These are phyloP conservation scores for Heliothis peltigera DNA, from an alignment of 2,888 invertebrate genomes.

Conservation along the genomic window DNA sequence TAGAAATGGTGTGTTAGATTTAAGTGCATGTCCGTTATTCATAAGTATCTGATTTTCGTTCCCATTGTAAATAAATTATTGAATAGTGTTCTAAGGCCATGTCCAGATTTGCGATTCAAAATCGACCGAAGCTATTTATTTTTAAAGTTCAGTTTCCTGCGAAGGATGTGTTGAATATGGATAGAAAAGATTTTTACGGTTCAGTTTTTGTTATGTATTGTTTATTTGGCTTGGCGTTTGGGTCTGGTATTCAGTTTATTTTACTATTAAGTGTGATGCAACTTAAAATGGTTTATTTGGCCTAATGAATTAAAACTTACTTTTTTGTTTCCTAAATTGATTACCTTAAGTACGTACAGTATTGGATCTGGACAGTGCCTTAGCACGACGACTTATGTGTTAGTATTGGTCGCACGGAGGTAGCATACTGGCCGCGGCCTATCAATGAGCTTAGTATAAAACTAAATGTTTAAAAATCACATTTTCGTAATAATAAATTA, in stretches of 20 bases:
- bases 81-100: slow-evolving; percentile 51
- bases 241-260: slow-evolving; percentile 32
- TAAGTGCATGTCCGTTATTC: slow-evolving; percentile 76
- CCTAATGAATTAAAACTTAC: slow-evolving; percentile 7
- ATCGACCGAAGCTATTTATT: slow-evolving; percentile 43
- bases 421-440: slow-evolving; percentile 50
- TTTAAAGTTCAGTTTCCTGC: slow-evolving; percentile 28
- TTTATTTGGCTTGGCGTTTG: slow-evolving; percentile 41
- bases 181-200: slow-evolving; percentile 45
- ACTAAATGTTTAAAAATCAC: slow-evolving; percentile 55
- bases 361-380: slow-evolving; percentile 58
- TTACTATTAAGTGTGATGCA: slow-evolving; percentile 22
- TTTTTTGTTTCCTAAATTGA: slow-evolving; percentile 21
- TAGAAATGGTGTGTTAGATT: slow-evolving; percentile 75
- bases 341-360: slow-evolving; percentile 26
- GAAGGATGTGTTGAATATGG: slow-evolving; percentile 42
- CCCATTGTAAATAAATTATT: slow-evolving; percentile 67
- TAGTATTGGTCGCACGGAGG: slow-evolving; percentile 36
- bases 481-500: slow-evolving; percentile 48
- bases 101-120: slow-evolving; percentile 57
- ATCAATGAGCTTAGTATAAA: slow-evolving; percentile 62
- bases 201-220: slow-evolving; percentile 48
- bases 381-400: slow-evolving; percentile 39
- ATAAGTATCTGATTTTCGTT: slow-evolving; percentile 62
- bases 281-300: slow-evolving; percentile 20